Base-by-base conservation (phyloP, 1,140 invertebrate species). In the Drosophila subobscura region DNA sequence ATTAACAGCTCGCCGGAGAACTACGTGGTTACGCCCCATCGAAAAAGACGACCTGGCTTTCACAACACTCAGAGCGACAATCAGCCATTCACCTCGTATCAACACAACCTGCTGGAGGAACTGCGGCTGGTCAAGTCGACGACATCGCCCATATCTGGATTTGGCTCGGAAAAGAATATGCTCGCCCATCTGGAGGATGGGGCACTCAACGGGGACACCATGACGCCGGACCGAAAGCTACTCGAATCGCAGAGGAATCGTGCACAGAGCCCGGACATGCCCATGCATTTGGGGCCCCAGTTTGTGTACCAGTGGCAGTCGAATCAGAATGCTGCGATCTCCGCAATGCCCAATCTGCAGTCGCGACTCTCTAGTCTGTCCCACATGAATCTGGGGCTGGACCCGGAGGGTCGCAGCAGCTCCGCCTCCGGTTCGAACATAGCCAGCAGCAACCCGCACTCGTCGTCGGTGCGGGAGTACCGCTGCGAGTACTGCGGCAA, bases 401-500 rank as follows among this genome's bases (percentile, higher is more conserved):
- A 90, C 14, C 59, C 74, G 27, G 77, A 85, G 27, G 71, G 61
- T 12, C 61, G 76, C 20, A 84, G 70, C 25, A 81, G 61, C 12
- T 70, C 63, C 10, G 65, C 77, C 0, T 73, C 79, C 7, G 88
- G 72, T 12, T 67, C 88, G 3, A 74, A 66, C 12, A 56, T 80
- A 10, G 64, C 66, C 29, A 52, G 70, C 23, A 83, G 75, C 53
- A 90, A 88, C 50, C 44, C 89, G 51, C 77, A 91, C 59, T 57
- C 83, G n/a, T 86, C 83, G 3, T 84, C 81, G 90, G 95, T 96
- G 6, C 93, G 96, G 23, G 96, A 97, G 89, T 97, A 97, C 80
- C 94, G 96, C 45, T 97, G 96, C 86, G 95, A 95, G 89, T 97
- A 97, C 91, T 97, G 96, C 91, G 96, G 96, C 27, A 97, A 97